phyloP scores from a whole-genome alignment of 2,888 invertebrate species.

The Druceiella hillmani region DNA sequence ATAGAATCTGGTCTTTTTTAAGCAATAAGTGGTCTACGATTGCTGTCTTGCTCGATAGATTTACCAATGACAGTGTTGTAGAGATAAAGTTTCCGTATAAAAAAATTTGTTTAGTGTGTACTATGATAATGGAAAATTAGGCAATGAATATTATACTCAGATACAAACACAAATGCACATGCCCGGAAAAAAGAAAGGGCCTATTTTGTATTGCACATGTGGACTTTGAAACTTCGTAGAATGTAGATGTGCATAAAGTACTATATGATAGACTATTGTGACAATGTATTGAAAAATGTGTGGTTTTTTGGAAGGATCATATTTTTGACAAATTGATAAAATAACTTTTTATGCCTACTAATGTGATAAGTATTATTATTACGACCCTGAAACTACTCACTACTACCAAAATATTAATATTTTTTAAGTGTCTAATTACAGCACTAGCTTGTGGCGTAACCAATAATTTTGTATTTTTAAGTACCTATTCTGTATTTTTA shows the following conservation, averaged over 20 bases:
- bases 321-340: no score
- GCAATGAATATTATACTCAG: background rate
- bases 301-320: background rate
- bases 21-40: background rate
- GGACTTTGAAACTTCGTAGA: background rate
- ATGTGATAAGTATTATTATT: no score
- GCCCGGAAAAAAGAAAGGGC: background rate
- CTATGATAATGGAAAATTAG: constrained; percentile 1
- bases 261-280: background rate
- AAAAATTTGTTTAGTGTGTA: background rate
- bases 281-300: background rate
- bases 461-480: no score
- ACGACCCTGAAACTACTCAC: no score
- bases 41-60: background rate
- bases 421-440: no score
- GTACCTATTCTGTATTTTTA: no score
- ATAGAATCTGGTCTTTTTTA: background rate
- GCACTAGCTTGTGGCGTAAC: no score
- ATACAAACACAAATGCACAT: constrained; percentile 1
- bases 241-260: background rate
- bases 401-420: no score
- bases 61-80: no score
- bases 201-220: background rate
- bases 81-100: no score
- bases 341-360: no score